Evolutionary conservation across 2,797 vertebrate species (phyloP).

Genomic region (Pangasius djambal): DNA sequence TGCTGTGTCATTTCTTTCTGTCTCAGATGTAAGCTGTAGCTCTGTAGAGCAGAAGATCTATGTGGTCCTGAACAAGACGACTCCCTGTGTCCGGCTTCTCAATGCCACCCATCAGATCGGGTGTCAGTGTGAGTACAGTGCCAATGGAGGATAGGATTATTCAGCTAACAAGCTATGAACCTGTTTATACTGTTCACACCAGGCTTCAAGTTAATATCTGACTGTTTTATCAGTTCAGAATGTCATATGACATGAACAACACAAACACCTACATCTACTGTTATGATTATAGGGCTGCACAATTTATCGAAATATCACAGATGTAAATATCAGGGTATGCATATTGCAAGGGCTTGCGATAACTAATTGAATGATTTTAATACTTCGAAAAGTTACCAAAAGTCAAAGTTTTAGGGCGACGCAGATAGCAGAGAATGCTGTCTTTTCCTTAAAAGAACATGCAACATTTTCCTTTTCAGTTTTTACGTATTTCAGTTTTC

Average conservation of each 20-base stretch:
- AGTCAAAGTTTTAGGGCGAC: no score
- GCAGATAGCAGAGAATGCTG: no score
- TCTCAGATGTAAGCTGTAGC: slow-evolving; percentile 72
- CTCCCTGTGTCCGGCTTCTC: slow-evolving; percentile 90
- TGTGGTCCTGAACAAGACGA: slow-evolving; percentile 82
- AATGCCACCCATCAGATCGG: slow-evolving; percentile 96
- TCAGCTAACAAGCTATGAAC: neutral
- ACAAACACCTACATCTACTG: neutral
- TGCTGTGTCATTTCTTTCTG: slow-evolving; percentile 1
- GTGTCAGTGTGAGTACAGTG: slow-evolving; percentile 89
- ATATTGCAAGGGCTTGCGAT: no score
- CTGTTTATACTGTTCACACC: neutral
- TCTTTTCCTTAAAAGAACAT: no score
- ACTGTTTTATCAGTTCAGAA: neutral
- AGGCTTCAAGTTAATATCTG: neutral
- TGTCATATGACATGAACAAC: neutral
- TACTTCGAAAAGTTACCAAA: no score
- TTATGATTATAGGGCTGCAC: neutral
- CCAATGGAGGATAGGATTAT: neutral
- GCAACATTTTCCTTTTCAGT: no score
- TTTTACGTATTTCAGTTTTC: neutral
- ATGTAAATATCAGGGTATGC: no score
- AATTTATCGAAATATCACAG: no score
- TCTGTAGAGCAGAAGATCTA: slow-evolving; percentile 95
- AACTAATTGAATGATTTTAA: no score